Percentiles rank a stretch among this genome's conserved stretches.
Evolutionary conservation across 2,113 vertebrate genomes (phyloP).

Genomic region (Aplodontia rufa): DNA sequence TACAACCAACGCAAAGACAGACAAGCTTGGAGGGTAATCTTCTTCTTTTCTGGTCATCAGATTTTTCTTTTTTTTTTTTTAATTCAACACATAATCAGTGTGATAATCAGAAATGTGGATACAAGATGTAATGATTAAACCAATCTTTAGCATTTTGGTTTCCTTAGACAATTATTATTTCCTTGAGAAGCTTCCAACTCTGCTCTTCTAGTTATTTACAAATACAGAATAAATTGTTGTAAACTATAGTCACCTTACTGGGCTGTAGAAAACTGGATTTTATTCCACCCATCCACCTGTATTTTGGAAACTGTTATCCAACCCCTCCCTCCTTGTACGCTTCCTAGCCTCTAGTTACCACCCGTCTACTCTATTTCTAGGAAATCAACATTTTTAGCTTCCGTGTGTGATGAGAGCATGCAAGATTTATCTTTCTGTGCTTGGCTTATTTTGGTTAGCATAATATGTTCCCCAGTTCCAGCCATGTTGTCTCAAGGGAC

Average conservation of each 20-base stretch:
- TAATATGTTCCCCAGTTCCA: background rate
- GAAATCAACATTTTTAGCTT: background rate
- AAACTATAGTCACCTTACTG: no score
- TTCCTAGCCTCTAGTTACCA: background rate
- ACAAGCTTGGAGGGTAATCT: background rate
- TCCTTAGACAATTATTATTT: background rate
- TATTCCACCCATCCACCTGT: background rate
- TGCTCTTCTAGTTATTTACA: background rate
- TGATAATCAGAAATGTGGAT: background rate
- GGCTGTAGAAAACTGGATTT: background rate
- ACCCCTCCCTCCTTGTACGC: no score
- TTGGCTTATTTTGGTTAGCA: no score
- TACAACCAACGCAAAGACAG: background rate
- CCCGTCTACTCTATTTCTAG: background rate
- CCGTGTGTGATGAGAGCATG: background rate
- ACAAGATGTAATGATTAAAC: background rate
- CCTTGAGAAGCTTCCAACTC: background rate
- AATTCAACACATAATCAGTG: background rate
- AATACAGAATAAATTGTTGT: background rate
- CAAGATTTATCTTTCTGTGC: no score
- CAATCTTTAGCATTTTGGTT: background rate
- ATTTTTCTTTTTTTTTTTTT: background rate
- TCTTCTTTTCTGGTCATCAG: no score
- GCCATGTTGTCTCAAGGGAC: background rate
- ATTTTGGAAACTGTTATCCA: no score